These are phyloP conservation scores for Coecobrya sp. DNA, from an alignment of 2,888 invertebrate genomes.

Conservation along the genomic window DNA sequence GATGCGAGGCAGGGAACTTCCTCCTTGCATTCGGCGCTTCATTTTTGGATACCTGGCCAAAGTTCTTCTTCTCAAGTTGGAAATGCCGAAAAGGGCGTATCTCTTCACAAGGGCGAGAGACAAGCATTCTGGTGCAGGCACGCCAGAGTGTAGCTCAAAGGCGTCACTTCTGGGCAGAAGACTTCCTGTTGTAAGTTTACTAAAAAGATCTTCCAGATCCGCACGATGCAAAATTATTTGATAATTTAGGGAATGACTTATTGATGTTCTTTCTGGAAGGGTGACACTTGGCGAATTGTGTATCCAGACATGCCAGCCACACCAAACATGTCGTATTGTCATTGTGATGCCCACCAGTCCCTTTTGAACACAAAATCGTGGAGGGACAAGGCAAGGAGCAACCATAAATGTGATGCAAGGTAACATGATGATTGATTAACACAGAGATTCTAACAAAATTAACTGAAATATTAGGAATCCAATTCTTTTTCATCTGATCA, in stretches of 20 bases:
- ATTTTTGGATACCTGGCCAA: slow-evolving; percentile 88
- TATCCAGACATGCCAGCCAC: slow-evolving; percentile 84
- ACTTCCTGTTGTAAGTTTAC: slow-evolving; percentile 66
- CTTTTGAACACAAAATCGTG: slow-evolving; percentile 62
- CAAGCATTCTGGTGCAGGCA: slow-evolving; percentile 88
- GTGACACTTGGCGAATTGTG: slow-evolving; percentile 84
- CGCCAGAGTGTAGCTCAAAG: slow-evolving; percentile 87
- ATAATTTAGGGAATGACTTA: background rate
- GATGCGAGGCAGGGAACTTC: slow-evolving; percentile 88
- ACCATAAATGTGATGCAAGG: slow-evolving; percentile 76
- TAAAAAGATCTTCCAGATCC: too few species aligned
- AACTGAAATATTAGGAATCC: background rate
- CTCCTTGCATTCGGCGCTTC: slow-evolving; percentile 87
- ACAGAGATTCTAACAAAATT: too few species aligned
- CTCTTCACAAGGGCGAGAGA: slow-evolving; percentile 86
- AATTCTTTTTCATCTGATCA: background rate
- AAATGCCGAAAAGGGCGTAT: slow-evolving; percentile 84
- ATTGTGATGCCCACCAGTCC: slow-evolving; percentile 71
- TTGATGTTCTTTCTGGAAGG: slow-evolving; percentile 63
- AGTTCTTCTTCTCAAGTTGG: slow-evolving; percentile 87
- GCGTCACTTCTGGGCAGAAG: slow-evolving; percentile 57
- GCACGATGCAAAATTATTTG: background rate
- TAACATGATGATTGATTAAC: background rate
- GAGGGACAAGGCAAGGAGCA: slow-evolving; percentile 73
- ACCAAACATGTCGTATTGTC: slow-evolving; percentile 75